Conservation (phyloP, 2,888 invertebrate species). For the Liodrosophila aerea region DNA sequence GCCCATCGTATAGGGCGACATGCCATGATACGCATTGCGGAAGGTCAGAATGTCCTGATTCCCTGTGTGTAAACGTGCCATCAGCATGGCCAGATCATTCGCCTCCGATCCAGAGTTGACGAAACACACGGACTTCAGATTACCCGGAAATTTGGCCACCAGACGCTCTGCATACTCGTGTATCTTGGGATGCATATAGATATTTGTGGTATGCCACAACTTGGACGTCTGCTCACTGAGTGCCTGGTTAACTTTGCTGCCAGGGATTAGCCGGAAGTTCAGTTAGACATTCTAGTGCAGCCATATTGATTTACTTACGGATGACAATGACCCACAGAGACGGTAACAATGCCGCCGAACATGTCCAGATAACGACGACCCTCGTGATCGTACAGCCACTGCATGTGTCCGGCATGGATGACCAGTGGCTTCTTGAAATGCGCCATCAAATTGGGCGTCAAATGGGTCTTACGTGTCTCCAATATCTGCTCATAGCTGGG, state of each 20-base stretch:
- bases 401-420: conserved; percentile 93
- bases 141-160: conserved; percentile 90
- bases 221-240: conserved; percentile 90
- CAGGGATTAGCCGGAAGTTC: not conserved
- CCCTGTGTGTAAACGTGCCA: conserved; percentile 93
- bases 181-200: conserved; percentile 94
- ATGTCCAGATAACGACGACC: conserved; percentile 96
- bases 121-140: conserved; percentile 94
- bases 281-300: not conserved
- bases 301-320: conserved; percentile 86
- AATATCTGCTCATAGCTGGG: conserved; percentile 85
- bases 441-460: conserved; percentile 88
- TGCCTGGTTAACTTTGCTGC: conserved; percentile 92
- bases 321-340: conserved; percentile 98
- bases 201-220: conserved; percentile 95
- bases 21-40: conserved; percentile 96
- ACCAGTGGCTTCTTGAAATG: conserved; percentile 93
- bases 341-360: conserved; percentile 98
- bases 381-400: conserved; percentile 94
- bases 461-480: conserved; percentile 85
- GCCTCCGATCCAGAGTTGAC: conserved; percentile 99
- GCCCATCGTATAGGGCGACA: conserved; percentile 92
- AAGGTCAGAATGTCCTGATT: conserved; percentile 93
- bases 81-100: conserved; percentile 94
- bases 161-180: conserved; percentile 95